A percentile compares a stretch with the other conserved stretches of the same genome.
These are phyloP conservation scores for Diploptera punctata DNA, from an alignment of 2,888 invertebrate species.

Conservation along the genomic window DNA sequence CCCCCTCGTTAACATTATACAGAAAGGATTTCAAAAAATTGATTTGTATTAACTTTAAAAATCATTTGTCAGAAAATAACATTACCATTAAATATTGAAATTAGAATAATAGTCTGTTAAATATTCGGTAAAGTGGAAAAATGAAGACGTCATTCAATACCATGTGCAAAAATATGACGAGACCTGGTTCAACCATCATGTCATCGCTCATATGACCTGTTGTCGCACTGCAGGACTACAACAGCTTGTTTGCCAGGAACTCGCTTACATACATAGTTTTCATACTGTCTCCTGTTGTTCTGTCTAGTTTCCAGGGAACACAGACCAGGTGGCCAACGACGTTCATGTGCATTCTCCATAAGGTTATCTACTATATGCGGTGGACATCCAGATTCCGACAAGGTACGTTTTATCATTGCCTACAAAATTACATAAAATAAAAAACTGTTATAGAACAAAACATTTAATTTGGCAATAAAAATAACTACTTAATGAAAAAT, in stretches of 20 bases:
- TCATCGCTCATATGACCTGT: conserved; percentile 94
- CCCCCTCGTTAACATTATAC: no score
- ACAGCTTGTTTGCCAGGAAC: conserved; percentile 97
- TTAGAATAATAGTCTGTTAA: background rate
- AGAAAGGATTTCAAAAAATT: no score
- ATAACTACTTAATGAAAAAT: no score
- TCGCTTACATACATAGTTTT: conserved; percentile 92
- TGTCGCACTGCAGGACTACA: conserved; percentile 92
- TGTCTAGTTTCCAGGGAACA: conserved; percentile 93
- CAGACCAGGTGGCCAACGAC: conserved; percentile 93
- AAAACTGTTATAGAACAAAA: no score
- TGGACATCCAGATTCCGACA: conserved; percentile 94
- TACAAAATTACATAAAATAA: no score
- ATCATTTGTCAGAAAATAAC: background rate
- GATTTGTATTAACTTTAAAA: no score
- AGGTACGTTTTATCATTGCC: conserved; percentile 91
- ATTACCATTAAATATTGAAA: background rate
- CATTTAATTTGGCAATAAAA: no score
- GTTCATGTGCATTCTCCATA: conserved; percentile 97
- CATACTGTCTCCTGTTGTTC: conserved; percentile 90
- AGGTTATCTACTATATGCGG: conserved; percentile 91
- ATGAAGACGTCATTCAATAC: conserved; percentile 68
- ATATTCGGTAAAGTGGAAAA: conserved; percentile 11
- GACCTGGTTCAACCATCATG: conserved; percentile 94
- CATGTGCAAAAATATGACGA: conserved; percentile 99